Evolutionary conservation across 2,797 vertebrate genomes (phyloP).

Genomic region (Chromobotia macracanthus): DNA sequence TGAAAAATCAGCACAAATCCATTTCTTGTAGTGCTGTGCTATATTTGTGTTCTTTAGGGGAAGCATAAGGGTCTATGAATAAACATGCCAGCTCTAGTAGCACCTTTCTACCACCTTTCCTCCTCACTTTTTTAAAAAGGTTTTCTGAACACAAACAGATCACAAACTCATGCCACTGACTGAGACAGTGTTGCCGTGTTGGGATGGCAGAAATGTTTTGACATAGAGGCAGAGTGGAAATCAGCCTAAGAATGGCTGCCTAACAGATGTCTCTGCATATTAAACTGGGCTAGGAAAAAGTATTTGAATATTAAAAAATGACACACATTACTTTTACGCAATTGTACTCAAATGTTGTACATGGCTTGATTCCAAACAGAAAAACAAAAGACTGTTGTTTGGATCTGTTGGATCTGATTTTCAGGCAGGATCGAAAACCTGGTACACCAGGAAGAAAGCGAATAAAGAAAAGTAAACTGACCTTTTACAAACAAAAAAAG

Average conservation of each 20-base stretch:
- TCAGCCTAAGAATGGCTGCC: background rate
- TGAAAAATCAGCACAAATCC: background rate
- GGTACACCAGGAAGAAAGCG: constrained; percentile 13
- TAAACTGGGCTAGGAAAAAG: background rate
- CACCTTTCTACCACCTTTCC: too few species aligned
- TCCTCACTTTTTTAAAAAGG: too few species aligned
- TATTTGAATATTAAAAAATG: background rate
- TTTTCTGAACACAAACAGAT: too few species aligned
- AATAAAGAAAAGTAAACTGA: constrained; percentile 45
- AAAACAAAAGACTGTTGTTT: background rate
- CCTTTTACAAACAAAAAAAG: constrained; percentile 27
- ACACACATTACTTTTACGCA: background rate
- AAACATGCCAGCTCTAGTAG: too few species aligned
- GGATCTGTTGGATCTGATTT: too few species aligned
- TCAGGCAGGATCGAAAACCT: background rate
- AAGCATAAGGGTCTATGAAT: background rate
- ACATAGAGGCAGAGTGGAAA: background rate
- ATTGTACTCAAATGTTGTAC: background rate
- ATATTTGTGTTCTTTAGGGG: background rate
- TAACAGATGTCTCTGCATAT: background rate
- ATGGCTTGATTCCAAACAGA: background rate
- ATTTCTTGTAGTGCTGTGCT: background rate
- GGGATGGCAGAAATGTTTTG: background rate
- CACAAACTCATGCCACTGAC: too few species aligned
- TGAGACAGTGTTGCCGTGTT: background rate